Conservation (phyloP, 2,113 vertebrate species). For the Gracilinanus agilis region DNA sequence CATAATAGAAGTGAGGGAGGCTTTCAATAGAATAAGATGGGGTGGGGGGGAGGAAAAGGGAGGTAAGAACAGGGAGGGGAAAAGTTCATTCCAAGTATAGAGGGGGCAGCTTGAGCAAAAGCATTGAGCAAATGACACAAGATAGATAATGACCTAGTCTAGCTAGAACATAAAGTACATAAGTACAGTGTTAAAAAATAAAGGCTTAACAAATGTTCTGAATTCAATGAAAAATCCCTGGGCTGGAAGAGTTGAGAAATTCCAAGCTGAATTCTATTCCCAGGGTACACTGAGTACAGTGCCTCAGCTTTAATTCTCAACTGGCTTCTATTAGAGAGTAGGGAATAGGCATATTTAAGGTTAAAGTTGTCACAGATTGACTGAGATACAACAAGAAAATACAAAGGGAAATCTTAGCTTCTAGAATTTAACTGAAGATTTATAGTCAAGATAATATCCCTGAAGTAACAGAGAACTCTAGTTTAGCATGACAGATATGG, state of each 20-base stretch:
- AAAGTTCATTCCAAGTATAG: slow-evolving; percentile 1
- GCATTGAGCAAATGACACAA: background rate
- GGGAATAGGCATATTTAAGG: background rate
- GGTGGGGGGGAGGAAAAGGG: background rate
- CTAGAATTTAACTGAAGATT: slow-evolving; percentile 17
- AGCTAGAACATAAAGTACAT: background rate
- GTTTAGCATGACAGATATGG: background rate
- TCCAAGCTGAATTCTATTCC: background rate
- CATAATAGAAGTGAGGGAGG: background rate
- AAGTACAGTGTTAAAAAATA: background rate
- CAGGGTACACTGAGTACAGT: background rate
- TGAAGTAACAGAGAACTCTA: slow-evolving; percentile 23
- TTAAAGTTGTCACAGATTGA: background rate
- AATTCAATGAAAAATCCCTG: background rate
- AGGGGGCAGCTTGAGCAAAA: background rate
- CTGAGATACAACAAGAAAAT: background rate
- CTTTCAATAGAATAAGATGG: background rate
- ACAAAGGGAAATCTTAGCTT: background rate
- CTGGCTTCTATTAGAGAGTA: background rate
- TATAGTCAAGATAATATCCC: slow-evolving; percentile 30
- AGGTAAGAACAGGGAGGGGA: background rate
- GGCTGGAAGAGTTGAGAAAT: background rate
- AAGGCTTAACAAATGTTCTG: background rate
- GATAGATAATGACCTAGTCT: background rate
- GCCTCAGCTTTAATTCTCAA: background rate